Percentiles rank a stretch among this genome's conserved stretches.
These are phyloP conservation scores for Pagrus major DNA, from an alignment of 2,113 vertebrate genomes.

Conservation along the genomic window DNA sequence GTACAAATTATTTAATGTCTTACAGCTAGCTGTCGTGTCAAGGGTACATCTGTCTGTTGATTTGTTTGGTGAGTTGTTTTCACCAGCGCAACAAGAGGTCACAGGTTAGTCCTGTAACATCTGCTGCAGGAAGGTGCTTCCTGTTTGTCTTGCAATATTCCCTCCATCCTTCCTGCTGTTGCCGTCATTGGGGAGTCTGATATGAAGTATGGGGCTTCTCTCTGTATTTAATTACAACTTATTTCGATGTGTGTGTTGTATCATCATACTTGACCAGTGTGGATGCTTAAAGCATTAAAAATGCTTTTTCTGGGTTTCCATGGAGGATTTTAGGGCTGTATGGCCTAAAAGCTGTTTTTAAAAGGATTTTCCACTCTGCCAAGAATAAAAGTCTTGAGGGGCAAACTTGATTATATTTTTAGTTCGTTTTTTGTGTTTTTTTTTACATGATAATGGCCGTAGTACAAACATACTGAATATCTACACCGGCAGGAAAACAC, in stretches of 20 bases:
- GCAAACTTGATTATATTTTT: slow-evolving; percentile 24
- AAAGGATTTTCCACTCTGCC: slow-evolving; percentile 25
- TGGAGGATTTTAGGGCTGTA: slow-evolving; percentile 1
- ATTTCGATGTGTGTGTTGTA: background rate
- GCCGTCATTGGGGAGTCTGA: background rate
- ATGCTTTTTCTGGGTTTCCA: slow-evolving; percentile 23
- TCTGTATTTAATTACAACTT: background rate
- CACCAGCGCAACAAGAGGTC: slow-evolving; percentile 12
- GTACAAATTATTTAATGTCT: slow-evolving; percentile 4
- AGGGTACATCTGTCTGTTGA: background rate
- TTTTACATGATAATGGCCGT: background rate
- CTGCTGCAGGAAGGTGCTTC: slow-evolving; percentile 59
- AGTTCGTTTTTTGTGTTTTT: background rate
- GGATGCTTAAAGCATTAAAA: slow-evolving; percentile 2
- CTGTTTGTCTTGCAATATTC: slow-evolving; percentile 55
- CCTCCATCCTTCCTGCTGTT: slow-evolving; percentile 38
- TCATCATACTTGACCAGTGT: background rate
- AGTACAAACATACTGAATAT: background rate
- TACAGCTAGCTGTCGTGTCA: background rate
- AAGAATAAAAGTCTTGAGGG: slow-evolving; percentile 22
- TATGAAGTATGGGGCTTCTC: background rate
- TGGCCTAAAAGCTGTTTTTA: slow-evolving; percentile 18
- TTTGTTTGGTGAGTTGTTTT: slow-evolving; percentile 31
- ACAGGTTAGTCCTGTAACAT: slow-evolving; percentile 23
- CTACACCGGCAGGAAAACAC: slow-evolving; percentile 9